These are phyloP conservation scores for Hydrolagus colliei DNA, from an alignment of 2,797 vertebrate genomes.

Conservation along the genomic window DNA sequence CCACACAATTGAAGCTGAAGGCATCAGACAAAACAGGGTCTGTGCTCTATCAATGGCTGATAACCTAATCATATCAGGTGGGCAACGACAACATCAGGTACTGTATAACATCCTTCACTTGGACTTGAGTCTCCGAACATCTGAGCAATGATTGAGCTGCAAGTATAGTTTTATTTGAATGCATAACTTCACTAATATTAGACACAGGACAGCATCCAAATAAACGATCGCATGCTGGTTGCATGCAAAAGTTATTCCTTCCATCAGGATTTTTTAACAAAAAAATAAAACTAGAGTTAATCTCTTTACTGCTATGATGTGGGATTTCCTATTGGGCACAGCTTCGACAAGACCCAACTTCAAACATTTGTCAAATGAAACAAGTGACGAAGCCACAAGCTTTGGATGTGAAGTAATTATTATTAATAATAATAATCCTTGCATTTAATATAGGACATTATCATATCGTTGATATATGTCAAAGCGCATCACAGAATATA, in stretches of 20 bases:
- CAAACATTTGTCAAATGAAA: not conserved
- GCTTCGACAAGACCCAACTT: not conserved
- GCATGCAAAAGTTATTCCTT: not conserved
- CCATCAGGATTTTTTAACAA: not conserved
- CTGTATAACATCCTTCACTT: too few relatives aligned
- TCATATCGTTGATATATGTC: too few relatives aligned
- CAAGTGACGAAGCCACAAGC: not conserved
- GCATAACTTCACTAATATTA: not conserved
- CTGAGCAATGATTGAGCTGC: not conserved
- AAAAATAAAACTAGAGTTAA: too few relatives aligned
- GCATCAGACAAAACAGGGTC: not conserved
- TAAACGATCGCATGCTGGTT: not conserved
- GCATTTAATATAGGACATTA: too few relatives aligned
- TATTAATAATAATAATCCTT: not conserved
- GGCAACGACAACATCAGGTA: too few relatives aligned
- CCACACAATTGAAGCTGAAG: not conserved
- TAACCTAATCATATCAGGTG: too few relatives aligned
- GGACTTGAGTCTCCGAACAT: too few relatives aligned
- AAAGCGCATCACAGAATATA: too few relatives aligned
- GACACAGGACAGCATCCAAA: not conserved
- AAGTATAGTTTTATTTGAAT: not conserved
- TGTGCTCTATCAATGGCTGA: not conserved
- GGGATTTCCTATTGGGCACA: not conserved
- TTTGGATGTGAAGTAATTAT: not conserved
- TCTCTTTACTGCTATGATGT: not conserved